Percentiles rank a stretch among this genome's conserved stretches.
Evolutionary conservation across 1,140 invertebrate species (phyloP).

Genomic region (Drosophila sturtevanti): DNA sequence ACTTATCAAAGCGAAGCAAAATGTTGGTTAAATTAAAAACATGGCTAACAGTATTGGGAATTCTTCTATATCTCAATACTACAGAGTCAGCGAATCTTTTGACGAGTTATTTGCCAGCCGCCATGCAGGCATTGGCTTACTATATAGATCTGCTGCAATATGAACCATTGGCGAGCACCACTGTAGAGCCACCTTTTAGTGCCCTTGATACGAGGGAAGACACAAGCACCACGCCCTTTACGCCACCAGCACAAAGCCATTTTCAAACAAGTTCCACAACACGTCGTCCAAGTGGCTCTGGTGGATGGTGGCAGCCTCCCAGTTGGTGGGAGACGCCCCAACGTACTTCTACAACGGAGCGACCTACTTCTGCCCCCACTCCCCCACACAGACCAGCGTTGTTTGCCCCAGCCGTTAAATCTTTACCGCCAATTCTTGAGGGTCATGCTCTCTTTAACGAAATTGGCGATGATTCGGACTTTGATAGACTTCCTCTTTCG

Average conservation of each 20-base stretch:
- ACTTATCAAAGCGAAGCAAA: conserved; percentile 15
- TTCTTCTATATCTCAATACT: conserved; percentile 26
- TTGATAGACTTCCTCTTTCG: conserved; percentile 68
- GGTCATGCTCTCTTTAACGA: conserved; percentile 69
- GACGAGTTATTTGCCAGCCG: conserved; percentile 74
- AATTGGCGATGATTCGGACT: conserved; percentile 62
- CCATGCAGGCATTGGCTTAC: conserved; percentile 81
- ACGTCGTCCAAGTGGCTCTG: conserved; percentile 38
- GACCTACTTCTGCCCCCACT: conserved; percentile 57
- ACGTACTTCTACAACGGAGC: conserved; percentile 49
- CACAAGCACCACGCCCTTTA: conserved; percentile 24
- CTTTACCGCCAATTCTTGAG: conserved; percentile 27
- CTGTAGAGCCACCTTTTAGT: conserved; percentile 69
- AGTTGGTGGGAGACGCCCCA: conserved; percentile 74
- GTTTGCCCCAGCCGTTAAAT: conserved; percentile 45
- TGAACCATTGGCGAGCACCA: conserved; percentile 75
- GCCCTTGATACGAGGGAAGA: conserved; percentile 34
- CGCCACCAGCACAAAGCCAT: conserved; percentile 5
- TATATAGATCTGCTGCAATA: conserved; percentile 82
- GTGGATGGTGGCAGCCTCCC: conserved; percentile 58
- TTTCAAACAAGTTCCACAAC: conserved; percentile 40
- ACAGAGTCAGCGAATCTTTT: conserved; percentile 60
- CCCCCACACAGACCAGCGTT: conserved; percentile 57
- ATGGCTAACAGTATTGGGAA: conserved; percentile 29
- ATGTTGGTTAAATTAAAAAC: conserved; percentile 38